Evolutionary conservation across 2,113 vertebrate species (phyloP), one percentile per base, ranked within the genome.

Genomic region (Gymnorhina tibicen): DNA sequence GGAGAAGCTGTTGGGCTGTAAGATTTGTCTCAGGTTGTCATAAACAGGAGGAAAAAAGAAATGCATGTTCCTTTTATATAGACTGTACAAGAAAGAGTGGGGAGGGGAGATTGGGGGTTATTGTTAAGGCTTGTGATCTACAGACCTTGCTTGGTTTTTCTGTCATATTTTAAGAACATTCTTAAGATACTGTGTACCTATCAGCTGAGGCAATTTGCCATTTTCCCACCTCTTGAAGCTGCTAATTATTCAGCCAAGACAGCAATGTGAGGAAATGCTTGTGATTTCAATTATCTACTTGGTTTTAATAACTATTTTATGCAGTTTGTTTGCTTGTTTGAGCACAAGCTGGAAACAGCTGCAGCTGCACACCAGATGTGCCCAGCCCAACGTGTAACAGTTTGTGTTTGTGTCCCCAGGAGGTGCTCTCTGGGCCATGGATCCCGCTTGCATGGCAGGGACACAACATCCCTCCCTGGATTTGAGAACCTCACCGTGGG

Each of bases 401-500:
- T 20, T n/a, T 0, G 0, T 27, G 9, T 91, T 85, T 95, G 32
- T 91, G 47, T 94, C 62, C 94, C 39, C 95, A 99, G 99, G 60
- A 94, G 52, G 22, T 97, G 95, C 33, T 87, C 87, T 67, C 92
- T 96, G 68, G 96, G 97, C 15, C 97, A 87, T 11, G 63, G 93
- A 53, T 78, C 97, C 22, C 91, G 95, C 94, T 85, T 88, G 19
- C 97, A 94, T 4, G 66, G 98, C 96, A 98, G 97, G 1, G 97
- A 97, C 58, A 97, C 98, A 11, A 84, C 98, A 58, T 98, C 98
- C 46, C 98, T 98, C 66, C 98, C 99, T 35, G 99, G 98, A 44
- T 99, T 99, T 90, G 98, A 99, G 95, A 99, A 98, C 95, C 98
- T 99, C 93, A 99, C 99, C 85, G 96, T 97, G 79, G 99, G 99